Conservation (phyloP, 2,113 vertebrate species). For the Pachypanchax playfairii region DNA sequence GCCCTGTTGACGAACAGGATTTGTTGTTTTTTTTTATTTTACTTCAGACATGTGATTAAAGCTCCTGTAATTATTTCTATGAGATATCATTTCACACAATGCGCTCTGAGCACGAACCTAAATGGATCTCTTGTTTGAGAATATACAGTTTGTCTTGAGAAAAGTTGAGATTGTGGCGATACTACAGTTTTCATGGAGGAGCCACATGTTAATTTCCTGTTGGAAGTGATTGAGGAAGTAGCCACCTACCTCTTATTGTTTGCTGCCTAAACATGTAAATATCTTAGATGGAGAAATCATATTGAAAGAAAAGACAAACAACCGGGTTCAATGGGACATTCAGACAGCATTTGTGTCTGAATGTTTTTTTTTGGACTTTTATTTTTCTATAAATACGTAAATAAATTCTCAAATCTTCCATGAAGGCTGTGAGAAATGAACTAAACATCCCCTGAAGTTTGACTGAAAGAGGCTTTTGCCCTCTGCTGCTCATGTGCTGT, state of each 20-base stretch:
- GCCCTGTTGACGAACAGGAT: constrained; percentile 48
- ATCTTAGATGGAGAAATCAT: constrained; percentile 65
- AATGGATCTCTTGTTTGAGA: constrained; percentile 27
- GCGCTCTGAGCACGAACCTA: constrained; percentile 12
- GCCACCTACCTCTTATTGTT: constrained; percentile 79
- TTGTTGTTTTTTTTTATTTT: constrained; percentile 50
- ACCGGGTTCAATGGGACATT: constrained; percentile 12
- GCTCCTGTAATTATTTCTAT: constrained; percentile 35
- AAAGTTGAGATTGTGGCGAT: constrained; percentile 66
- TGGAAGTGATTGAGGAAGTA: constrained; percentile 78
- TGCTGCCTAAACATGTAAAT: constrained; percentile 70
- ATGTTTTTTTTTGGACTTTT: neutral
- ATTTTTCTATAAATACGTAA: no score
- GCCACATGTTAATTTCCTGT: constrained; percentile 79
- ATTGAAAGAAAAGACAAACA: constrained; percentile 57
- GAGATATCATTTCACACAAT: constrained; percentile 24
- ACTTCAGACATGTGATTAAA: constrained; percentile 14
- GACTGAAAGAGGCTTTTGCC: constrained; percentile 45
- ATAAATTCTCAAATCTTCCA: neutral
- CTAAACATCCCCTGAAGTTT: constrained; percentile 36
- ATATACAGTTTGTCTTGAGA: constrained; percentile 39
- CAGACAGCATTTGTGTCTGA: constrained; percentile 8
- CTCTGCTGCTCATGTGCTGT: constrained; percentile 59
- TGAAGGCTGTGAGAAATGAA: neutral
- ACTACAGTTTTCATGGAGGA: constrained; percentile 56